A percentile compares a stretch with the other conserved stretches of the same genome.
phyloP scores from a whole-genome alignment of 92 coral and sea anemone genomes.

The Epizoanthus stellaris region DNA sequence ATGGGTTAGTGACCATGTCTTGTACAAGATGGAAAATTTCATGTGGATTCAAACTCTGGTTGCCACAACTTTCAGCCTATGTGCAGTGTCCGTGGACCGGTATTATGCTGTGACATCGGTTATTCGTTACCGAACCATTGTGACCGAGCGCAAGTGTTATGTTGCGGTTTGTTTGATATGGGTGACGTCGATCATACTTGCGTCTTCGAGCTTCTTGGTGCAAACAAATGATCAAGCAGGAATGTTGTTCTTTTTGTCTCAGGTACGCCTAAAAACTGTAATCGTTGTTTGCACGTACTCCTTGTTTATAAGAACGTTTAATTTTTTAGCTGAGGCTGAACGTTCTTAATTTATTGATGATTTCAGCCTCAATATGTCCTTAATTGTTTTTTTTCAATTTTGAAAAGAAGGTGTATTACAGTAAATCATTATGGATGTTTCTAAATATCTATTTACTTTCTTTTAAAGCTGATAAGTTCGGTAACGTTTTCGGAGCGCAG shows the following conservation, averaged over 20 bases:
- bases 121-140: conserved; percentile 21
- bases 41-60: conserved; percentile 54
- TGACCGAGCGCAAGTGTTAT: conserved; percentile 23
- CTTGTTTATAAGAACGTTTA: no score
- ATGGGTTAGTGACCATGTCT: conserved; percentile 27
- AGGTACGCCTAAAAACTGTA: neutral
- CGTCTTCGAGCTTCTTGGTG: conserved; percentile 32
- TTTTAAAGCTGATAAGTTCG: no score
- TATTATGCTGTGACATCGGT: conserved; percentile 47
- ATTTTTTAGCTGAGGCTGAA: no score
- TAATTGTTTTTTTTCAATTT: no score
- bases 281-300: no score
- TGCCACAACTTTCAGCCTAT: conserved; percentile 46
- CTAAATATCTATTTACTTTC: no score
- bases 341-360: no score
- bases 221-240: conserved; percentile 37
- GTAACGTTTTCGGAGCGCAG: no score
- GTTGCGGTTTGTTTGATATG: conserved; percentile 20
- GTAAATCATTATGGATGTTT: no score
- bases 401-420: no score
- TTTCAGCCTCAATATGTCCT: no score
- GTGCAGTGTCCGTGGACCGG: conserved; percentile 41
- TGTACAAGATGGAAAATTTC: conserved; percentile 48
- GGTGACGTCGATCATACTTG: conserved; percentile 32
- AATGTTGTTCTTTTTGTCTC: conserved; percentile 2